phyloP scores from a whole-genome alignment of 2,888 invertebrate species.

The Drosophila greeni region DNA sequence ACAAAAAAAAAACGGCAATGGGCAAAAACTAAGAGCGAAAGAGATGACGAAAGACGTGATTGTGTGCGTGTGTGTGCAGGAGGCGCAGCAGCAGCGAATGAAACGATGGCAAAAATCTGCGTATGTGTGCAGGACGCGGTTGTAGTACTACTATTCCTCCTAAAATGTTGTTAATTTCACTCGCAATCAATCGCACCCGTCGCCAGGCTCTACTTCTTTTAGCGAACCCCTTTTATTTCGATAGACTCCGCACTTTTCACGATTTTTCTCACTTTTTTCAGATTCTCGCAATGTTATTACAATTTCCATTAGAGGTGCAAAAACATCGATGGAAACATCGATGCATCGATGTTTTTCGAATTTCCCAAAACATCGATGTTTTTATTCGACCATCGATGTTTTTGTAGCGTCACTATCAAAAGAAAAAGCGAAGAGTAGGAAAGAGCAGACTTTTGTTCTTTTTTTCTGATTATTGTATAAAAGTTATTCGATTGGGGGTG shows the following conservation, averaged over 20 bases:
- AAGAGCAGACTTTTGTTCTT: too few relatives aligned
- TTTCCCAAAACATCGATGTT: too few relatives aligned
- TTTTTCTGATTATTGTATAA: too few relatives aligned
- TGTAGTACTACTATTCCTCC: not conserved
- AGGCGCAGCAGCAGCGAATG: constrained; percentile 23
- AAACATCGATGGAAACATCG: too few relatives aligned
- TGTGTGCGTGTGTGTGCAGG: constrained; percentile 28
- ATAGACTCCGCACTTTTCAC: constrained; percentile 27
- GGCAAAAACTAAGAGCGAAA: constrained; percentile 30
- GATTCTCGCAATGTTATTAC: constrained; percentile 48
- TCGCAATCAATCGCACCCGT: not conserved
- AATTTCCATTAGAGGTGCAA: too few relatives aligned
- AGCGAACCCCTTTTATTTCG: constrained; percentile 2
- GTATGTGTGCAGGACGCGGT: constrained; percentile 36
- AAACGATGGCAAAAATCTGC: constrained; percentile 29
- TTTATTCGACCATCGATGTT: too few relatives aligned
- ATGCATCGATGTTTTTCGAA: too few relatives aligned
- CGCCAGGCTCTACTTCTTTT: not conserved
- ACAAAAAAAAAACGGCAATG: constrained; percentile 29
- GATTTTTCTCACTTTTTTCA: constrained; percentile 53
- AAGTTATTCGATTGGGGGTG: too few relatives aligned
- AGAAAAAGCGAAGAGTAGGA: too few relatives aligned
- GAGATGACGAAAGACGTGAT: constrained; percentile 42
- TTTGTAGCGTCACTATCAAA: too few relatives aligned
- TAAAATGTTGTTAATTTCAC: not conserved